A percentile compares a stretch with the other conserved stretches of the same genome.
These are phyloP conservation scores for Sclerodermus sp. DNA, from an alignment of 2,888 invertebrate genomes.

Conservation along the genomic window DNA sequence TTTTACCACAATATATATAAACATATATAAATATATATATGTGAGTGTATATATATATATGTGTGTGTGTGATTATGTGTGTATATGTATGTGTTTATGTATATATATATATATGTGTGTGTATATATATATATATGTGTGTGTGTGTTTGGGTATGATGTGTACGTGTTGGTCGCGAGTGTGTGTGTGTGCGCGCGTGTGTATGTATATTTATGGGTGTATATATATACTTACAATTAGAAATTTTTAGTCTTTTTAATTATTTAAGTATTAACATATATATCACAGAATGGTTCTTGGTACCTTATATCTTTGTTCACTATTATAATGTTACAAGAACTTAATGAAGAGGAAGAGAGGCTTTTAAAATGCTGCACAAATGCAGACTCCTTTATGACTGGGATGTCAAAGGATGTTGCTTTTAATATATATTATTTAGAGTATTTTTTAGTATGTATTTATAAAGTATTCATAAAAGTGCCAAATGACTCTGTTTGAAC, in stretches of 20 bases:
- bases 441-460: constrained; percentile 29
- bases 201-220: constrained; percentile 7
- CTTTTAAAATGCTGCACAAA: constrained; percentile 45
- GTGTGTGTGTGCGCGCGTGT: constrained; percentile 1
- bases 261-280: constrained; percentile 60
- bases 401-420: constrained; percentile 31
- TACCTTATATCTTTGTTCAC: constrained; percentile 55
- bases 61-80: constrained; percentile 2
- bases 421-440: constrained; percentile 12
- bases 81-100: constrained; percentile 6
- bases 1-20: constrained; percentile 31
- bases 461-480: constrained; percentile 34
- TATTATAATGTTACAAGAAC: constrained; percentile 53
- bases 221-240: constrained; percentile 54
- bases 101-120: constrained; percentile 8
- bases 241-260: constrained; percentile 57
- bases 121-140: constrained; percentile 4
- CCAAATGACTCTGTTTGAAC: constrained; percentile 29
- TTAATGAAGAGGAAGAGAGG: constrained; percentile 53
- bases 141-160: too few relatives aligned
- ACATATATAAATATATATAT: too few relatives aligned
- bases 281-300: constrained; percentile 69
- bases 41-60: too few relatives aligned
- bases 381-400: constrained; percentile 9
- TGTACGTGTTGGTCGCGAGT: too few relatives aligned